Evolutionary conservation across 1,140 invertebrate species (phyloP), one percentile per base, ranked within the genome.

Genomic region (Riptortus pedestris): DNA sequence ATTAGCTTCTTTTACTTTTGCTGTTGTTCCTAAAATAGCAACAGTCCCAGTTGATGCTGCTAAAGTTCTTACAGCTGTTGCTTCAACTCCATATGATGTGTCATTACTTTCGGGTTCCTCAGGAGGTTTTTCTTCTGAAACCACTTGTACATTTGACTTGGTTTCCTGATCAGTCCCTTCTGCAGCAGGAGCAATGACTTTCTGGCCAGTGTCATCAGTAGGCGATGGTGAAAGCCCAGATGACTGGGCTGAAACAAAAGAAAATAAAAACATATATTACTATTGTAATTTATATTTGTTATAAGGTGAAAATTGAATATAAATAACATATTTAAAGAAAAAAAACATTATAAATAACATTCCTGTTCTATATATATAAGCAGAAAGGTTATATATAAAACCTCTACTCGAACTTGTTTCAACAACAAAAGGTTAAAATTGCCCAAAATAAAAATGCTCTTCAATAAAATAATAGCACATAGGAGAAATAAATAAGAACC

Each of bases 21-120:
- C 71, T 2, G 70, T 72, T 2, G 69, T 71, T 1, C 68, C 68
- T 18, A 71, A 38, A 29, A 71, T 72, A 9, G 71, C 70, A 20
- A 72, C 71, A 2, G 70, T 69, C 0, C 70, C 68, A 9, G 70
- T 70, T 18, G 65, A 66, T 0, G 71, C 69, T 0, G 69, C 71
- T 11, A 72, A 47, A 2, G 67, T 67, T 9, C 68, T 45, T 9
- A 70, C 66, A 0, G 70, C 69, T 0, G 70, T 72, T 0, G 71
- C 70, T 65, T 71, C 69, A n/a, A 70, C 69, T 16, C 69, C 69
- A 4, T 69, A 67, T 2, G 66, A 67, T 3, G 68, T 69, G 31
- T 69, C 68, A 33, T 66, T 66, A 31, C 66, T 67, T 47, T 69
- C 65, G 0, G 66, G 67, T 51, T 67, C 66, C 62, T 69, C 64